These are phyloP conservation scores for Coreoperca whiteheadi DNA, from an alignment of 2,113 vertebrate genomes.

Conservation along the genomic window DNA sequence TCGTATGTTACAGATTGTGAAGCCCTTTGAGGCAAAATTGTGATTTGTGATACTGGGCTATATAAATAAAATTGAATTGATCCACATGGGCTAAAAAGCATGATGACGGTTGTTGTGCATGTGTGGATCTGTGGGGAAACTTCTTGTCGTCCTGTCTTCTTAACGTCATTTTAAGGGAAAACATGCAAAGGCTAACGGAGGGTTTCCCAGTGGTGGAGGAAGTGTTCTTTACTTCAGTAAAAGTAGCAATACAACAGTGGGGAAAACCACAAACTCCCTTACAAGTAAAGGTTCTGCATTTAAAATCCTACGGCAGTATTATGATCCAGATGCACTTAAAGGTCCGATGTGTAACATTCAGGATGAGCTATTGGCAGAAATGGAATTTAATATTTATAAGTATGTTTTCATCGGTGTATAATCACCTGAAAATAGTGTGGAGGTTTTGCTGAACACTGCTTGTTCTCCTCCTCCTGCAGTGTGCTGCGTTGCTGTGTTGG, in stretches of 20 bases:
- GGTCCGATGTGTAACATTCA: no score
- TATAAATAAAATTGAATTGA: no score
- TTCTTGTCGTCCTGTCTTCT: no score
- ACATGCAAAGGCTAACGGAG: background rate
- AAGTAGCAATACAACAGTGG: background rate
- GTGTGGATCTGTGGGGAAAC: background rate
- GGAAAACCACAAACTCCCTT: background rate
- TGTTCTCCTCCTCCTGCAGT: background rate
- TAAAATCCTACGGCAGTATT: background rate
- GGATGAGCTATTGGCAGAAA: no score
- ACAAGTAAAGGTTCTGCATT: background rate
- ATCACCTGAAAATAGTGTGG: background rate
- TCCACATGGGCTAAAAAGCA: background rate
- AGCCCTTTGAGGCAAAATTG: no score
- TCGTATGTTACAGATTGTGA: no score
- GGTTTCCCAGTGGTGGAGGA: constrained; percentile 4
- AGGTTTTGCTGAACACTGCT: background rate
- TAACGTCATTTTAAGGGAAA: background rate
- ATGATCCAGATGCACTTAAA: no score
- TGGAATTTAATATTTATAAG: no score
- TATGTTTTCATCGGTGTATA: no score
- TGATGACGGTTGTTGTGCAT: background rate
- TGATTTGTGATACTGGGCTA: no score
- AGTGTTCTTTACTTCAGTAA: background rate
- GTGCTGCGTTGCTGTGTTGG: no score